These are phyloP conservation scores for Pomatorhinus ruficollis DNA, from an alignment of 2,113 vertebrate genomes.

Conservation along the genomic window DNA sequence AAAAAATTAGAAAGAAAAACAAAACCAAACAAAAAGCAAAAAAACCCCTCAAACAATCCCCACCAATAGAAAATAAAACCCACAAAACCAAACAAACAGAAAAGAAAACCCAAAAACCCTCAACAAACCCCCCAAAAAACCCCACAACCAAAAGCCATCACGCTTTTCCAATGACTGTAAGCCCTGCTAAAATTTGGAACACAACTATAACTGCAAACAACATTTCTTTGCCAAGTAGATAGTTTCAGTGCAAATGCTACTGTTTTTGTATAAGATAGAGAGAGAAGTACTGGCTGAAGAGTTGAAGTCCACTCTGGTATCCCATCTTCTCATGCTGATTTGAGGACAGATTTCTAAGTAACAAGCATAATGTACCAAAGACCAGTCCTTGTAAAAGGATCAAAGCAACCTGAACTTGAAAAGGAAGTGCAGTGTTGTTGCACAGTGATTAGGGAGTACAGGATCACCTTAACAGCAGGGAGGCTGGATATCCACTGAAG, in stretches of 20 bases:
- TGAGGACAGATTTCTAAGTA: not conserved
- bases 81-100: not conserved
- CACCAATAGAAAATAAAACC: not conserved
- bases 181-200: not conserved
- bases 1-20: not conserved
- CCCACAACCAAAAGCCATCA: not conserved
- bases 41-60: not conserved
- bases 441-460: accelerated
- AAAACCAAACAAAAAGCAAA: not conserved
- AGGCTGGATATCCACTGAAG: not conserved
- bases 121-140: not conserved
- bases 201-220: not conserved
- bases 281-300: not conserved
- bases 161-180: not conserved
- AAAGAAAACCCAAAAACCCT: not conserved
- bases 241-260: not conserved
- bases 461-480: not conserved
- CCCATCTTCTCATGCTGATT: not conserved
- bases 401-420: not conserved
- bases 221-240: not conserved
- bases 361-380: not conserved
- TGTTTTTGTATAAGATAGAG: not conserved
- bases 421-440: not conserved
- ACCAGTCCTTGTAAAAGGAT: not conserved
- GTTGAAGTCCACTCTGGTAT: not conserved